phyloP scores from a whole-genome alignment of 2,888 invertebrate genomes.

The Drosophila nr. medialis region DNA sequence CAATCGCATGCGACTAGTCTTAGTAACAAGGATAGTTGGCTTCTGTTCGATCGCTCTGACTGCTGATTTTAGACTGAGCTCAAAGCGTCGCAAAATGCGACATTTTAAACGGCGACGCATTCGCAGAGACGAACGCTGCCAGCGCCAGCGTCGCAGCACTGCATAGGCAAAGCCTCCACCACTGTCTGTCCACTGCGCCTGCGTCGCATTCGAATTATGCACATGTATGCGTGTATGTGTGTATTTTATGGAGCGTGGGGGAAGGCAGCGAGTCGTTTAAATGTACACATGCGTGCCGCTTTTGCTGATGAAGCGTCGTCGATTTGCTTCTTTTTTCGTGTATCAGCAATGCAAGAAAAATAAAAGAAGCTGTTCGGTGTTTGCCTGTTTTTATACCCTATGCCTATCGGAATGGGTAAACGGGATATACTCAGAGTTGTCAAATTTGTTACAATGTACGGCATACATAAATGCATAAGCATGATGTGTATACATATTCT shows the following conservation, averaged over 20 bases:
- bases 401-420: neutral
- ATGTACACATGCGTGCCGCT: constrained; percentile 32
- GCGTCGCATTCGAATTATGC: constrained; percentile 22
- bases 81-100: constrained; percentile 51
- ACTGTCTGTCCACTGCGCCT: constrained; percentile 27
- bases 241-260: constrained; percentile 1
- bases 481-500: neutral
- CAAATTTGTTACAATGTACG: neutral
- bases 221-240: constrained; percentile 5
- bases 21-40: constrained; percentile 15
- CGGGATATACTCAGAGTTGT: neutral
- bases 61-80: constrained; percentile 68
- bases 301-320: constrained; percentile 21
- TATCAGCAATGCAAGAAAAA: constrained; percentile 37
- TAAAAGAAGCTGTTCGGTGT: constrained; percentile 48
- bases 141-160: constrained; percentile 29
- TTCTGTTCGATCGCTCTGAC: constrained; percentile 49
- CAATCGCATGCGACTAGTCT: constrained; percentile 18
- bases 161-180: constrained; percentile 18
- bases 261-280: constrained; percentile 7
- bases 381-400: constrained; percentile 32
- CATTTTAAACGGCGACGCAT: constrained; percentile 65
- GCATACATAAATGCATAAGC: neutral
- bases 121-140: constrained; percentile 20
- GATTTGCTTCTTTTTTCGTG: constrained; percentile 2